Evolutionary conservation across 2,888 invertebrate genomes (phyloP), one percentile per base, ranked within the genome.

Genomic region (Apamea crenata): DNA sequence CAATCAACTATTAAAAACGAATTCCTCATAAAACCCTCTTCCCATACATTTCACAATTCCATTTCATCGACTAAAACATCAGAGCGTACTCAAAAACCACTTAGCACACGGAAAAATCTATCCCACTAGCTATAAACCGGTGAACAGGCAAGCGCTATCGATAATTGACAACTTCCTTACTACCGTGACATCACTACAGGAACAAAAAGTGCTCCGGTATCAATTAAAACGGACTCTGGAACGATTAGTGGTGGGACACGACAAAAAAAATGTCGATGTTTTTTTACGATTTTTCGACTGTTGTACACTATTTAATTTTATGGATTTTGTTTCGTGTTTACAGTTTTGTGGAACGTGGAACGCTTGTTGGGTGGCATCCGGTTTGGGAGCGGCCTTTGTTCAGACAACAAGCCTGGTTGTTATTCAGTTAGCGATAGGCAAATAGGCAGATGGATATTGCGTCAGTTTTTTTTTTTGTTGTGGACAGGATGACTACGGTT

Each of bases 151-250:
- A 80, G 84, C 84, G 80, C 86, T 85, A 90, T 90, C 90, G 87
- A 89, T 91, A 91, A 90, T 89, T 90, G 90, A 86, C 89, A 90
- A 88, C 84, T 90, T 90, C 86, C 87, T 85, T 86, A 79, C 82
- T 77, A 81, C 81, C 80, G 80, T 85, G 86, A 89, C 88, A 79
- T 90, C 84, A 84, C 87, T 84, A 87, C 61, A 77, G 71, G 89
- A 90, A 86, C 89, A 90, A 91, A 90, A 92, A 90, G 90, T 87
- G 81, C 87, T 77, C 80, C 88, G 81, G 81, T 90, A 90, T 93
- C 93, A 93, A 93, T 93, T 93, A 93, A 91, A 93, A 90, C 73
- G 89, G 89, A 91, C 90, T 90, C 90, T 86, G 88, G 86, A 72
- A 74, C 74, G 67, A 68, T 71, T 91, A 91, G 93, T 84, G 91